Evolutionary conservation across 1,140 invertebrate species (phyloP).

Genomic region (Neotoxoptera formosana): DNA sequence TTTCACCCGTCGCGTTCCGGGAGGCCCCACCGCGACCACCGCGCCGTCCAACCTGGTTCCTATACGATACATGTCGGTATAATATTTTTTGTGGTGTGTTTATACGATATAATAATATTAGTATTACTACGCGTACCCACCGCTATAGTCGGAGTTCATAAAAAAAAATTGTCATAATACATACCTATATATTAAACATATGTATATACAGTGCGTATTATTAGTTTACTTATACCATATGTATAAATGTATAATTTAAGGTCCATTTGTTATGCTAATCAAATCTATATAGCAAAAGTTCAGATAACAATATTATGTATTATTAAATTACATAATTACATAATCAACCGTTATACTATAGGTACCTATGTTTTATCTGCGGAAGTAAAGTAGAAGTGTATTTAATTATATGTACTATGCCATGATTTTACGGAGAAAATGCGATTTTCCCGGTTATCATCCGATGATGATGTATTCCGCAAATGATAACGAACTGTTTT

Average conservation of each 20-base stretch:
- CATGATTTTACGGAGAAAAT: not conserved
- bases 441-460: not conserved
- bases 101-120: not conserved
- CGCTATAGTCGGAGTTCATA: not conserved
- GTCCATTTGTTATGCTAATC: not conserved
- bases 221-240: not conserved
- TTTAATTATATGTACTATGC: not conserved
- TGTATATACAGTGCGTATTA: not conserved
- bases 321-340: not conserved
- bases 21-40: not conserved
- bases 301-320: not conserved
- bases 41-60: not conserved
- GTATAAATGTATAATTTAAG: not conserved
- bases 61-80: not conserved
- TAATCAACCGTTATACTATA: not conserved
- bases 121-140: not conserved
- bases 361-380: not conserved
- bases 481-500: not conserved
- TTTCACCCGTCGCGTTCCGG: slow-evolving; percentile 48
- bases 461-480: not conserved
- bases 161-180: not conserved
- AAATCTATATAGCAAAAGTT: not conserved
- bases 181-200: not conserved
- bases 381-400: not conserved
- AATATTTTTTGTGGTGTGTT: too few relatives aligned